Conservation (phyloP, 2,797 vertebrate species). For the Pantherophis vulpinus region DNA sequence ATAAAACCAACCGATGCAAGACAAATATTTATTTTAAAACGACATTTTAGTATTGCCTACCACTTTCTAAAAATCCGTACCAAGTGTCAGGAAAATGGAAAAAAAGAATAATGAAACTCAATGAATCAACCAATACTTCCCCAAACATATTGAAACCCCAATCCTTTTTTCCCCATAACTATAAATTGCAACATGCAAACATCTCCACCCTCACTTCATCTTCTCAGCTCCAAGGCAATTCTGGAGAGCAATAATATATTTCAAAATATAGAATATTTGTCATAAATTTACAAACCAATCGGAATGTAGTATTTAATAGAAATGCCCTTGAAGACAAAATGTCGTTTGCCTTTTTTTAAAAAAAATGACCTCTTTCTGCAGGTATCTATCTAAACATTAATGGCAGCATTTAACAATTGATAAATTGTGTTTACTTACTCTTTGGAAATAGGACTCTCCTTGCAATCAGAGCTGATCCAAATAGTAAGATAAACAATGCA, state of each 20-base stretch:
- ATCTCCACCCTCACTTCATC: neutral
- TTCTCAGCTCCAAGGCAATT: neutral
- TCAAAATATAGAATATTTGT: neutral
- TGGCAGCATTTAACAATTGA: constrained; percentile 27
- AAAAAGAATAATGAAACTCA: neutral
- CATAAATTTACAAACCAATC: neutral
- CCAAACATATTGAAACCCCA: neutral
- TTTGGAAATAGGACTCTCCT: constrained; percentile 15
- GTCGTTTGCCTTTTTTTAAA: neutral
- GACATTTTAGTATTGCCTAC: neutral
- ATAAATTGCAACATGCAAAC: neutral
- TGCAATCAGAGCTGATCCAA: constrained; percentile 11
- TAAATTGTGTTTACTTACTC: constrained; percentile 28
- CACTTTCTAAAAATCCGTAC: neutral
- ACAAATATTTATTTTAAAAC: neutral
- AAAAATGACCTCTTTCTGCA: neutral
- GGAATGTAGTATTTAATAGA: neutral
- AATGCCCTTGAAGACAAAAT: neutral
- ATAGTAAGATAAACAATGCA: constrained; percentile 21
- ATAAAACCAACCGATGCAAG: neutral
- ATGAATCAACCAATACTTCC: neutral
- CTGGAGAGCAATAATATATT: neutral
- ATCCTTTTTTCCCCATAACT: neutral
- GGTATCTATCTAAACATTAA: constrained; percentile 7
- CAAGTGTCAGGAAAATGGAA: neutral